Conservation (phyloP, 1,140 invertebrate genomes). For the Matsumurasca onukii region DNA sequence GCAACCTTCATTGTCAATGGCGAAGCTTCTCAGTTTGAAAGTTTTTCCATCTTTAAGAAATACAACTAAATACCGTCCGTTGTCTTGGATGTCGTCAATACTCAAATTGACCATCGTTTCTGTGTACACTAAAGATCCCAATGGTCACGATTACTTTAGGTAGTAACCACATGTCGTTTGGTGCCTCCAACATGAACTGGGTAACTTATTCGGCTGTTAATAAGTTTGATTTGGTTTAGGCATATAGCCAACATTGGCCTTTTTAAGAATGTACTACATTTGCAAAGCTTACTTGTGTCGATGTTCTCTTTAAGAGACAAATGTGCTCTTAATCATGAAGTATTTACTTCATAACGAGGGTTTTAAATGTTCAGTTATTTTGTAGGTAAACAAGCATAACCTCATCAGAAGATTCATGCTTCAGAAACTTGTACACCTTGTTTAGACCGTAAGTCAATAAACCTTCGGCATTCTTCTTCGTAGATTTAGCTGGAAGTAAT, state of each 20-base stretch:
- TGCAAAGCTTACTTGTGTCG: neutral
- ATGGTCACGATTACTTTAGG: neutral
- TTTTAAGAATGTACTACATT: neutral
- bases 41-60: slow-evolving; percentile 14
- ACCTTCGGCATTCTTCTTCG: no score
- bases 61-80: neutral
- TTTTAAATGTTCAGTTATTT: no score
- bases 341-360: no score
- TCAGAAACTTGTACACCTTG: no score
- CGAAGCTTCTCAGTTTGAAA: neutral
- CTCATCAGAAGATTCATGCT: no score
- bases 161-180: neutral
- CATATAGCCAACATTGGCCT: neutral
- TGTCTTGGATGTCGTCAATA: neutral
- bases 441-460: no score
- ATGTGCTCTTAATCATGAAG: neutral
- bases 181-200: neutral
- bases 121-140: neutral
- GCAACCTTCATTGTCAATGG: slow-evolving; percentile 1
- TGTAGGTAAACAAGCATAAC: no score
- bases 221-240: no score
- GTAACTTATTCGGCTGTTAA: neutral
- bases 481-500: no score
- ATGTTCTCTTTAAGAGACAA: neutral
- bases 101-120: neutral